Percentiles rank a stretch among this genome's conserved stretches.
phyloP scores from a whole-genome alignment of 2,888 invertebrate genomes.

The Zonitis immaculata region DNA sequence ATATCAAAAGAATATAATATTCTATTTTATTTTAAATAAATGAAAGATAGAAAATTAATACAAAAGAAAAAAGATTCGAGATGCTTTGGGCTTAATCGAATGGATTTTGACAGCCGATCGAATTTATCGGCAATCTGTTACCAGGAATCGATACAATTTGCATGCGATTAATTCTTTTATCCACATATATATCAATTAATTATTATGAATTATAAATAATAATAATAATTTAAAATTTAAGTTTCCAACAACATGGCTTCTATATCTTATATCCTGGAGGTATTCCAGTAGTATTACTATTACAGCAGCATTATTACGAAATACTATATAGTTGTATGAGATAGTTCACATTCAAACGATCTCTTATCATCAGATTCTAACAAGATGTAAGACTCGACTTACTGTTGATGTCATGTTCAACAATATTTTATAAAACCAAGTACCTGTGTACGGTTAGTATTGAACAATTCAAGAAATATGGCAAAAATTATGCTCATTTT shows the following conservation, averaged over 20 bases:
- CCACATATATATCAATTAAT: background rate
- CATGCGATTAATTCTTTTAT: conserved; percentile 14
- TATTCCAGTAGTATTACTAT: background rate
- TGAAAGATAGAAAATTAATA: too few species aligned
- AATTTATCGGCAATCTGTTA: conserved; percentile 13
- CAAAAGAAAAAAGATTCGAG: too few species aligned
- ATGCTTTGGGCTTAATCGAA: conserved; percentile 6
- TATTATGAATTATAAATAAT: background rate
- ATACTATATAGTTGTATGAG: conserved; percentile 1
- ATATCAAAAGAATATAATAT: background rate
- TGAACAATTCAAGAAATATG: too few species aligned
- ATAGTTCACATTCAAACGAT: conserved; percentile 4
- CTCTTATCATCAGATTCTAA: conserved; percentile 2
- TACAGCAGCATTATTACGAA: conserved; percentile 1
- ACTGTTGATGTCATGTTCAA: too few species aligned
- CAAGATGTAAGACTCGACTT: too few species aligned
- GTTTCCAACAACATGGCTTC: too few species aligned
- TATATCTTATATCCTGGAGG: background rate
- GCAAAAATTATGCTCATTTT: too few species aligned
- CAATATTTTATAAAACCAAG: too few species aligned
- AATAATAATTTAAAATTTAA: too few species aligned
- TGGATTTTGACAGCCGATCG: conserved; percentile 14
- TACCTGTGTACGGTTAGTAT: too few species aligned
- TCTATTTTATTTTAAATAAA: too few species aligned
- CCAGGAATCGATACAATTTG: conserved; percentile 13